phyloP scores from a whole-genome alignment of 2,888 invertebrate species.

The Folsomia candida region DNA sequence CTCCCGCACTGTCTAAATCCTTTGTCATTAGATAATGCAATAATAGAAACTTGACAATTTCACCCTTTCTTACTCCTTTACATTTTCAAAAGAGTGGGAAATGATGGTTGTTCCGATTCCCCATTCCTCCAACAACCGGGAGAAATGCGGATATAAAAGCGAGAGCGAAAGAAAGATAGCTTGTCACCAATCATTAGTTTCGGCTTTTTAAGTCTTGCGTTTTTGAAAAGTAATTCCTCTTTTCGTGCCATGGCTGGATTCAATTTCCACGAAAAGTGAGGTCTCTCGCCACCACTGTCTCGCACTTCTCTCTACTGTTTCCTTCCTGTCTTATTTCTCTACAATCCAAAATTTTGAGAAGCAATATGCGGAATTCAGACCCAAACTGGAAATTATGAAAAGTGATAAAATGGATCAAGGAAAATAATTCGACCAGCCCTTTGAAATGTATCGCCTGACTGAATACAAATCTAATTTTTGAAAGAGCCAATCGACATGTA shows the following conservation, averaged over 20 bases:
- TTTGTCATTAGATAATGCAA: neutral
- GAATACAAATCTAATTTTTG: no score
- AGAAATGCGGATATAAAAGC: constrained; percentile 1
- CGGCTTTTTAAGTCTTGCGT: constrained; percentile 11
- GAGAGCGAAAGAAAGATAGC: constrained; percentile 15
- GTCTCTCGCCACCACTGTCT: constrained; percentile 7
- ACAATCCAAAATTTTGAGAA: neutral
- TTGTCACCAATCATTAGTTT: constrained; percentile 33
- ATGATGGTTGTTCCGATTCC: constrained; percentile 8
- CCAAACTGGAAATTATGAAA: constrained; percentile 6
- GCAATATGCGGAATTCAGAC: neutral
- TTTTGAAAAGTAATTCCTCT: neutral
- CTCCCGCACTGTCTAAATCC: neutral
- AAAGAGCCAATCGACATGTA: no score
- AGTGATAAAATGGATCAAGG: no score
- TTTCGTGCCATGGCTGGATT: neutral
- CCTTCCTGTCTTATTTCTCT: no score
- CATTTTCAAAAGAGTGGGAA: neutral
- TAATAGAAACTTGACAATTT: constrained; percentile 2
- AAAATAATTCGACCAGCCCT: no score
- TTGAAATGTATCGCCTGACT: no score
- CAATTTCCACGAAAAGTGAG: constrained; percentile 6
- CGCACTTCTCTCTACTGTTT: neutral
- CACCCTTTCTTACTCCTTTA: neutral
- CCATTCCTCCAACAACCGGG: neutral